Evolutionary conservation across 2,888 invertebrate genomes (phyloP), one percentile per base, ranked within the genome.

Genomic region (Hypercompe scribonia): DNA sequence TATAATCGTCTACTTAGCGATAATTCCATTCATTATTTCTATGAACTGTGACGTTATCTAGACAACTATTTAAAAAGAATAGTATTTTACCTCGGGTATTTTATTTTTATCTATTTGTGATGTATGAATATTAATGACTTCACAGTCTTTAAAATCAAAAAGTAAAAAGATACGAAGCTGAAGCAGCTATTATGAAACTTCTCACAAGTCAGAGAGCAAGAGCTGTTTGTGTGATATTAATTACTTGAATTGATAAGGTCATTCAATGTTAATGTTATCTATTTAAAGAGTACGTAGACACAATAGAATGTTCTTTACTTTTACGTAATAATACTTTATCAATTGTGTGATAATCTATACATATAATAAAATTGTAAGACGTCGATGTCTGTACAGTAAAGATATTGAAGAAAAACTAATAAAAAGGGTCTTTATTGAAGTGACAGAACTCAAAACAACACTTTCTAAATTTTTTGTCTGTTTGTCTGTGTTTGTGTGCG

Each of bases 191-290:
- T 67, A 58, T 34, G 36, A 31, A 42, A 67, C n/a, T 18, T 34
- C 63, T 42, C 39, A 68, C 50, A 36, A 36, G 10, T 31, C 18
- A 0, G n/a, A 21, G 24, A 50, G 46, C 67, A 67, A 68, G 68
- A 54, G 46, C 24, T 50, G 50, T 28, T 31, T 36, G 15, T 28
- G 24, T 8, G 13, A 31, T 64, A 50, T 68, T 63, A 72, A 63
- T 46, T 39, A 36, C 54, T 72, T 68, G 36, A 64, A 68, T 82
- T 83, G 83, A 78, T 86, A 86, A 88, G 85, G 88, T 86, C 87
- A 78, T 63, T 68, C 73, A 68, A 81, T 81, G 81, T 82, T 81
- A 88, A 86, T 86, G 76, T 71, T 61, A 69, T 76, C 75, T 85
- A 84, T 87, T 83, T 84, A 81, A 82, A 82, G 72, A 76, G 74